Base-by-base conservation (phyloP, 2,888 invertebrate species). In the Rotaria macrura region DNA sequence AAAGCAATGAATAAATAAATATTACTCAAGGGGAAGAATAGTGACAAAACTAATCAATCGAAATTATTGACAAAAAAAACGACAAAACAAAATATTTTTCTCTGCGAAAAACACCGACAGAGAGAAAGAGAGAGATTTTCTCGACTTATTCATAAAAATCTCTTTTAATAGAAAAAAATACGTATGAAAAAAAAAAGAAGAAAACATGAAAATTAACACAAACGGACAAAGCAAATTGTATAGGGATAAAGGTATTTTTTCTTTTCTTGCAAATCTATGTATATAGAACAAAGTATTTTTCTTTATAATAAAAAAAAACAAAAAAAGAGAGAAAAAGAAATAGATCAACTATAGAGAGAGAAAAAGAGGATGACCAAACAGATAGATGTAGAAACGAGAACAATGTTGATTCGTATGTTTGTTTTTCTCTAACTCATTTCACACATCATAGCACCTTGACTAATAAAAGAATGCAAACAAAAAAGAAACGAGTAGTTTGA, bases 391-490 rank as follows among this genome's bases (percentile, higher is more conserved):
- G 65, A 65, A 65, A 65, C 34, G 65, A 65, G 65, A 65, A 34
- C 29, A 29, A 6, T 65, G 29, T 34, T 65, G 65, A 65, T 65
- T 65, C 17, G 38, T 65, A 34, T 34, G 6, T 29, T 65, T 65
- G 17, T 34, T 65, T 38, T 65, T 65, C 65, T 65, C 65, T 65
- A 65, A 65, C 65, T 65, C 65, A 65, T 65, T 65, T 65, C 65
- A 65, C 34, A 65, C 65, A 65, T 65, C 65, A 34, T 65, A 65
- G 65, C 65, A 65, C 65, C 65, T 65, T 65, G 65, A 65, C 65
- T 65, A 65, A 65, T 65, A 65, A 65, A 38, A 17, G 14, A 29
- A 57, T 10, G 14, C 6, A 52, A 23, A 52, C 20, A 17, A 65
- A 34, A 65, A 34, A 38, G 25, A 65, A 10, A 65, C 17, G 65